Evolutionary conservation across 2,797 vertebrate genomes (phyloP).

Genomic region (Propithecus deckenii): DNA sequence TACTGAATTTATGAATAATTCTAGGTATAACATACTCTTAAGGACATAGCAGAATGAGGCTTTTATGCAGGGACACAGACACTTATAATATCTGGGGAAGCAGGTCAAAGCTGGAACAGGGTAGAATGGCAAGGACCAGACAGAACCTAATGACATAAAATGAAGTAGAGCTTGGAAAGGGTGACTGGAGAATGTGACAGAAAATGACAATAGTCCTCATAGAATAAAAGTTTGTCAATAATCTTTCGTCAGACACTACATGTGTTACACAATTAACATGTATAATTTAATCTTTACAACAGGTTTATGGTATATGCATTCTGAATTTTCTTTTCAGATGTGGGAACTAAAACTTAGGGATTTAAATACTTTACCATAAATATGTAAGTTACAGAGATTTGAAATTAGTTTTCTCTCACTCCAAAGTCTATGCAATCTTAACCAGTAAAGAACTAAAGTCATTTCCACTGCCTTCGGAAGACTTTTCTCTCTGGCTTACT

Average conservation of each 20-base stretch:
- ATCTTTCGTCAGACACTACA: neutral
- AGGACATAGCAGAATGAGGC: neutral
- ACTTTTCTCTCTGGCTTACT: neutral
- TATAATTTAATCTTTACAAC: constrained; percentile 24
- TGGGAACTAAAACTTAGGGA: constrained; percentile 24
- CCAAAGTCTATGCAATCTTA: neutral
- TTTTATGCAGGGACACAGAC: neutral
- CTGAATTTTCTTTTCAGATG: neutral
- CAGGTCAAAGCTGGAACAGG: neutral
- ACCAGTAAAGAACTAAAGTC: neutral
- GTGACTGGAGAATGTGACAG: neutral
- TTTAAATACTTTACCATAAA: constrained; percentile 50
- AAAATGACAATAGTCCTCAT: neutral
- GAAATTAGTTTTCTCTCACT: constrained; percentile 21
- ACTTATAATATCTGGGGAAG: neutral
- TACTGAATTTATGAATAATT: constrained; percentile 26
- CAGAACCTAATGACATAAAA: neutral
- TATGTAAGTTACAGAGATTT: neutral
- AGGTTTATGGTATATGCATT: neutral
- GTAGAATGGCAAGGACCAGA: neutral
- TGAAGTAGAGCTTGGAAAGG: neutral
- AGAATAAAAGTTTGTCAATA: constrained; percentile 5
- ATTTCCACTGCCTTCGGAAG: neutral
- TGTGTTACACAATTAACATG: neutral
- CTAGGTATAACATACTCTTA: neutral